A percentile compares a stretch with the other conserved stretches of the same genome.
Evolutionary conservation across 2,797 vertebrate genomes (phyloP).

Genomic region (Neosilurus hyrtlii): DNA sequence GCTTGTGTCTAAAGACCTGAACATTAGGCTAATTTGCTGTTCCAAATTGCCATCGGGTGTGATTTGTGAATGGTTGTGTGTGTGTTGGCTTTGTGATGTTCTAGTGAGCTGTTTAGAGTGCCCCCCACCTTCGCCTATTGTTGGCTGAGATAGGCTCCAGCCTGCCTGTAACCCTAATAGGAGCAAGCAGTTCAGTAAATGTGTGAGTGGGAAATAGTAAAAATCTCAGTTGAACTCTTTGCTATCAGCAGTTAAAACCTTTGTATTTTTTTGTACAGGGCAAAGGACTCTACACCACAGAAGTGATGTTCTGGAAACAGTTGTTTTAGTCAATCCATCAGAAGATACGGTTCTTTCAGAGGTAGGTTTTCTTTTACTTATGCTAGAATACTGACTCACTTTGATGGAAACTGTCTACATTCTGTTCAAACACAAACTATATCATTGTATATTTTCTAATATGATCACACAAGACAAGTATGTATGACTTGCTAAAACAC

Average conservation of each 20-base stretch:
- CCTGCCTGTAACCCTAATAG: too few species aligned
- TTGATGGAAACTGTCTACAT: slow-evolving; percentile 5
- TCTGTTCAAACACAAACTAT: background rate
- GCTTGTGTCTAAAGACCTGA: too few species aligned
- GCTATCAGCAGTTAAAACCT: slow-evolving; percentile 4
- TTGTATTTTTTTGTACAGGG: slow-evolving; percentile 71
- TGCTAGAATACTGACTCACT: background rate
- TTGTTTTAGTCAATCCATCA: slow-evolving; percentile 91
- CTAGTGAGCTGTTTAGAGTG: too few species aligned
- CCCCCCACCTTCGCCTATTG: too few species aligned
- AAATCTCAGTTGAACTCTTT: background rate
- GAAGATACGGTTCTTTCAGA: slow-evolving; percentile 82
- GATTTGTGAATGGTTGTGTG: too few species aligned
- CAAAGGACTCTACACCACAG: slow-evolving; percentile 93
- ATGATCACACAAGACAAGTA: too few species aligned
- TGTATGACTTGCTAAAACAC: slow-evolving; percentile 16
- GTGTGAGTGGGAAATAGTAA: too few species aligned
- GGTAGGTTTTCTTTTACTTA: slow-evolving; percentile 67
- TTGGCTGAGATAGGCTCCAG: too few species aligned
- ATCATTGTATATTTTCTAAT: background rate
- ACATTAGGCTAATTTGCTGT: too few species aligned
- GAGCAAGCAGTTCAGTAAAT: too few species aligned
- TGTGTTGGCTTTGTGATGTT: too few species aligned
- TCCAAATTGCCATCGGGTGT: too few species aligned
- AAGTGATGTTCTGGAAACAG: slow-evolving; percentile 88